Percentiles rank a stretch among this genome's conserved stretches.
Conservation (phyloP, 2,113 vertebrate genomes). For the Spea bombifrons region DNA sequence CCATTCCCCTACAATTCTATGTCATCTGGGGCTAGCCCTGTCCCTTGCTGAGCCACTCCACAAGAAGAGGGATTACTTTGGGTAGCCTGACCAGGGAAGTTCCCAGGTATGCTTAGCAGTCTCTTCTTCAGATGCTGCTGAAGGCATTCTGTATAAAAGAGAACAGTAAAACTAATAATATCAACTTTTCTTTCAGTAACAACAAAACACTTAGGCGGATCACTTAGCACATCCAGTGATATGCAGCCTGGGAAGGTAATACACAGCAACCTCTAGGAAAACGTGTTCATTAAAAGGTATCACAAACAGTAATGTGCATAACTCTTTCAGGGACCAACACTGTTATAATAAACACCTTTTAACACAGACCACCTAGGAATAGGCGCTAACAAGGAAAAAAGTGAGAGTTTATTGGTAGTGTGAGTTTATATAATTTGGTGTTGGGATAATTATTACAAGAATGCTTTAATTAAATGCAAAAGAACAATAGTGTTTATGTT, state of each 20-base stretch:
- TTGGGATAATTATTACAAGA: constrained; percentile 6
- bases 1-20: too few species aligned
- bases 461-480: constrained; percentile 29
- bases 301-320: not conserved
- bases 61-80: too few species aligned
- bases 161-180: not conserved
- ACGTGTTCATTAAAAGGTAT: not conserved
- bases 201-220: too few species aligned
- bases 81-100: too few species aligned
- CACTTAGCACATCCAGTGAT: too few species aligned
- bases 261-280: not conserved
- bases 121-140: too few species aligned
- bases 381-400: not conserved
- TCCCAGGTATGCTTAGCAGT: too few species aligned
- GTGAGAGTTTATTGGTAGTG: constrained; percentile 4
- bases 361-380: constrained; percentile 24
- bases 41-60: too few species aligned
- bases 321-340: not conserved
- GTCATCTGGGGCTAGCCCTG: too few species aligned
- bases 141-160: too few species aligned
- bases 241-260: not conserved
- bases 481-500: constrained; percentile 39
- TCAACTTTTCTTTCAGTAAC: not conserved
- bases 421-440: constrained; percentile 14
- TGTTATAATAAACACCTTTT: constrained; percentile 10